Evolutionary conservation across 2,797 vertebrate genomes (phyloP), one percentile per base, ranked within the genome.

Genomic region (Myoxocephalus aenaeus): DNA sequence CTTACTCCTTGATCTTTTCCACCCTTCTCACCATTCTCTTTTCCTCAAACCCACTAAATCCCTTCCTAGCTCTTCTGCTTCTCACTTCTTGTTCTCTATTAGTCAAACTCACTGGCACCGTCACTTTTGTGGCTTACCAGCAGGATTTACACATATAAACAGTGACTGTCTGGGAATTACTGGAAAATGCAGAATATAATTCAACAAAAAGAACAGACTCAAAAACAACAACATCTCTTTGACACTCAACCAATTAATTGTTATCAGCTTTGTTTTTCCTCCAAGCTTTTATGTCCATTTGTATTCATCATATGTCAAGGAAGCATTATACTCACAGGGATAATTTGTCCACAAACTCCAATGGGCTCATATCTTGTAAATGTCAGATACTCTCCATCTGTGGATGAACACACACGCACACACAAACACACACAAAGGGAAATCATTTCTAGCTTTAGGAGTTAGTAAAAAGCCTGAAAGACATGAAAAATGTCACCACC

Each of bases 311-410:
- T 69, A 51, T 85, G 77, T 81, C 86, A 59, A 75, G 59, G 66
- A 94, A 95, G 87, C 44, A 92, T 95, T 89, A 95, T 96, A 96
- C 98, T 99, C 93, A 99, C 98, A 59, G 98, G 98, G 92, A 99
- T 96, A 95, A 99, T 99, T 96, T 99, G 98, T 96, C 98, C 98
- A 88, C 98, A 99, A 82, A 99, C 98, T 89, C 98, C 98, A 14
- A 99, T 97, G 86, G 98, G 98, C 92, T 99, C 98, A 29, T 97
- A 95, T 94, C 96, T 97, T 91, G 98, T 99, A 92, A 99, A 98
- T 32, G 98, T 97, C 91, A 99, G 97, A 95, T 96, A 99, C 88
- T 98, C 97, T 93, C 98, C 98, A 95, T 99, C 98, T 99, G 95
- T 78, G 58, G 62, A 78, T 65, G 67, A 79, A 83, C 75, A 83